Evolutionary conservation across 1,140 invertebrate species (phyloP).

Genomic region (Drosophila pectinifera): DNA sequence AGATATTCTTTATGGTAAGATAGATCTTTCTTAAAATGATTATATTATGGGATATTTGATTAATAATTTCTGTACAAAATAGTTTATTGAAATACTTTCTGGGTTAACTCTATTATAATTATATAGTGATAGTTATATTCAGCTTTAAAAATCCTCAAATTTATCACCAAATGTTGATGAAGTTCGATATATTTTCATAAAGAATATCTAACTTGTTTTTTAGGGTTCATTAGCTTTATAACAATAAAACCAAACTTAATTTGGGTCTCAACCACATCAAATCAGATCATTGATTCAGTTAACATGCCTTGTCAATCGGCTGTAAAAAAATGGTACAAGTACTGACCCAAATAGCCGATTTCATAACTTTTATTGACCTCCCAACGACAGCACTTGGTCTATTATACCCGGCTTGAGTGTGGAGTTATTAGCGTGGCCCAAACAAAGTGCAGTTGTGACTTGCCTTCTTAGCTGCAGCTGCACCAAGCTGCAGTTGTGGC

Average conservation of each 20-base stretch:
- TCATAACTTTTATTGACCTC: constrained; percentile 16
- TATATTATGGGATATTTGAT: background rate
- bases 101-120: too few species aligned
- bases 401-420: constrained; percentile 28
- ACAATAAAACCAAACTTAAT: background rate
- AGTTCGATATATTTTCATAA: too few species aligned
- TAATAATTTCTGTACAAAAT: background rate
- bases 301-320: background rate
- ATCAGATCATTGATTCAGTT: constrained; percentile 5
- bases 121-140: too few species aligned
- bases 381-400: constrained; percentile 11
- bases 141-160: too few species aligned
- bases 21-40: background rate
- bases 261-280: background rate
- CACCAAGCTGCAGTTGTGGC: constrained; percentile 23
- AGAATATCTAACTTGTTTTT: too few species aligned
- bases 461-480: constrained; percentile 51
- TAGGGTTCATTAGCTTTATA: too few species aligned
- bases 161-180: too few species aligned
- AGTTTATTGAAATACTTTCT: too few species aligned
- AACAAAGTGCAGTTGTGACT: constrained; percentile 42
- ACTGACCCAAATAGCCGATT: constrained; percentile 4
- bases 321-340: constrained; percentile 1
- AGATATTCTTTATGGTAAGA: too few species aligned
- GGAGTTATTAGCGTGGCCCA: constrained; percentile 24